Percentiles rank a stretch among this genome's conserved stretches.
phyloP scores from a whole-genome alignment of 2,797 vertebrate genomes.

The Mormyrops boulengeri region DNA sequence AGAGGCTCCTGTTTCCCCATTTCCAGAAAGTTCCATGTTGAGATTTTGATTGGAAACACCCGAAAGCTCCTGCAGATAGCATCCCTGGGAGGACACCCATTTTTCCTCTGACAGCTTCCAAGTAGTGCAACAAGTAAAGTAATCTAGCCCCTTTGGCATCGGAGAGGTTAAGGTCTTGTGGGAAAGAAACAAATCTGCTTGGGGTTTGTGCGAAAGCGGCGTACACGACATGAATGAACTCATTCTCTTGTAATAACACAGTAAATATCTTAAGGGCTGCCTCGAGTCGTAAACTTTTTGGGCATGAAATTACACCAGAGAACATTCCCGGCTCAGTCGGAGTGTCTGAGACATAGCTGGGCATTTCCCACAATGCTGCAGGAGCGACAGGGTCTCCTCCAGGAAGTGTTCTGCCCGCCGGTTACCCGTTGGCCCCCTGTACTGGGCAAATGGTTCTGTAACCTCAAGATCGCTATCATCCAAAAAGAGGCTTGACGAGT shows the following conservation, averaged over 20 bases:
- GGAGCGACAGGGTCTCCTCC: slow-evolving; percentile 1
- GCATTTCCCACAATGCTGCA: slow-evolving; percentile 2
- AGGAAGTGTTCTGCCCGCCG: slow-evolving; percentile 5
- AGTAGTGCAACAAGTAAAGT: slow-evolving; percentile 32
- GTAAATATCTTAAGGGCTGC: slow-evolving; percentile 33
- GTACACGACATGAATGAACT: slow-evolving; percentile 43
- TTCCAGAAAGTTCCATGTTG: neutral
- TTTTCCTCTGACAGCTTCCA: slow-evolving; percentile 13
- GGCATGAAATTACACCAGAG: slow-evolving; percentile 17
- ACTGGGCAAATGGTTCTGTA: neutral
- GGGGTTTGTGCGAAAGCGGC: slow-evolving; percentile 35
- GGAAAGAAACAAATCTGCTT: slow-evolving; percentile 46
- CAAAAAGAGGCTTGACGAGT: neutral
- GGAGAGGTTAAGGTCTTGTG: slow-evolving; percentile 50
- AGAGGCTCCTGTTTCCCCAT: neutral
- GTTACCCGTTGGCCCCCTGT: neutral
- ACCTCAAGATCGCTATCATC: neutral
- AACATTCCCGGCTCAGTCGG: slow-evolving; percentile 19
- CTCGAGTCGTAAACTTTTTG: slow-evolving; percentile 28
- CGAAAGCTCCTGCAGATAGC: slow-evolving; percentile 20
- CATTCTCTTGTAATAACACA: slow-evolving; percentile 44
- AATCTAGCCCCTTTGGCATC: slow-evolving; percentile 42
- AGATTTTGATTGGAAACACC: slow-evolving; percentile 17
- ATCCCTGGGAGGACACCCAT: slow-evolving; percentile 26
- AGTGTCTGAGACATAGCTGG: neutral